Evolutionary conservation across 2,797 vertebrate genomes (phyloP).

Genomic region (Chloroceryle amazona): DNA sequence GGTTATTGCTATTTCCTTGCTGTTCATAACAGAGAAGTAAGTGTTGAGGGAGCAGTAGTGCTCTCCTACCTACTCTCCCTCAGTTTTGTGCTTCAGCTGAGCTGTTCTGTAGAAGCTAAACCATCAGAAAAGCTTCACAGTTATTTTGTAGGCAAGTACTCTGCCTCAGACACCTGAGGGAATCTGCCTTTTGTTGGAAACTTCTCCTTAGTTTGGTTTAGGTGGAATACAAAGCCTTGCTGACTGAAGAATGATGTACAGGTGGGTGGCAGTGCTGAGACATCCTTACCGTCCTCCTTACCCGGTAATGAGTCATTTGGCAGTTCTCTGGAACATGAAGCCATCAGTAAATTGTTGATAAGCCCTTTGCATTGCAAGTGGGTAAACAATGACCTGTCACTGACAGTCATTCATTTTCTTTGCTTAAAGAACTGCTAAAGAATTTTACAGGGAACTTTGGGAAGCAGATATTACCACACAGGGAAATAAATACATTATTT

Average conservation of each 20-base stretch:
- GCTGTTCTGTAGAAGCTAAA: background rate
- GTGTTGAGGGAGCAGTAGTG: background rate
- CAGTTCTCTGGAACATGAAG: background rate
- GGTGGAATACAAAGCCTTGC: background rate
- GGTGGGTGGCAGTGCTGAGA: background rate
- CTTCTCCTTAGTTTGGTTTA: background rate
- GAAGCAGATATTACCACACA: background rate
- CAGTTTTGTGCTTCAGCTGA: background rate
- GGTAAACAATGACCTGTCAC: background rate
- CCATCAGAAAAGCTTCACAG: background rate
- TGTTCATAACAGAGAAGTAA: background rate
- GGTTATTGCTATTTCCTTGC: background rate
- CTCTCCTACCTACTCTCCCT: background rate
- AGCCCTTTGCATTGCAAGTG: background rate
- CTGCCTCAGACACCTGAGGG: background rate
- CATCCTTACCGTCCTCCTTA: background rate
- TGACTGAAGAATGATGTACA: background rate
- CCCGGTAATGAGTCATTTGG: background rate
- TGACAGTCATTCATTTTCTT: background rate
- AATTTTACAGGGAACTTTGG: background rate
- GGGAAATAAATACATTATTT: background rate
- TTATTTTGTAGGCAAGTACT: background rate
- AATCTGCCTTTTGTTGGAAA: background rate
- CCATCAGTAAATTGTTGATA: background rate
- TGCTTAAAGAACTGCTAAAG: background rate